Percentiles rank a stretch among this genome's conserved stretches.
Evolutionary conservation across 1,140 invertebrate genomes (phyloP).

Genomic region (Aphelinus atriplicis): DNA sequence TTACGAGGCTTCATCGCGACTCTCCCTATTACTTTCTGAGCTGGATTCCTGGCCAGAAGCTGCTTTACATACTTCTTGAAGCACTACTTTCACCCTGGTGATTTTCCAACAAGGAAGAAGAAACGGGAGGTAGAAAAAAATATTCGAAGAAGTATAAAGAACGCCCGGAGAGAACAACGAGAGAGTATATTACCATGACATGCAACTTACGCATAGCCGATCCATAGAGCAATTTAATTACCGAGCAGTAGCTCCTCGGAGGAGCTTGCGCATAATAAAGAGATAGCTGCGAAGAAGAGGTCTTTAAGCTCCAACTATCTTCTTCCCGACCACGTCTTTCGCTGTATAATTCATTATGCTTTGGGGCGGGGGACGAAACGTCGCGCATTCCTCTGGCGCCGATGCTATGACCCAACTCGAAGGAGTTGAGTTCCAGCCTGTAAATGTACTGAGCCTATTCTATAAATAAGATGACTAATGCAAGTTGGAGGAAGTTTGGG

Average conservation of each 20-base stretch:
- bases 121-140: no score
- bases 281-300: not conserved
- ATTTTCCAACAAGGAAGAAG: slow-evolving; percentile 1
- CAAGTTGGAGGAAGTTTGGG: no score
- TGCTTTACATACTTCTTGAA: not conserved
- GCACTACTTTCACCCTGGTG: not conserved
- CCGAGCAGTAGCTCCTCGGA: not conserved
- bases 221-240: slow-evolving; percentile 30
- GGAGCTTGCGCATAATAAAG: slow-evolving; percentile 19
- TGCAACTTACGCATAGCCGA: not conserved
- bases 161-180: no score
- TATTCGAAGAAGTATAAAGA: no score
- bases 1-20: not conserved
- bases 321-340: not conserved
- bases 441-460: no score
- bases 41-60: not conserved
- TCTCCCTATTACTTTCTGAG: not conserved
- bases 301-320: no score
- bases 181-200: no score
- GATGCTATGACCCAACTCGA: no score
- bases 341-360: slow-evolving; percentile 16
- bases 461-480: no score
- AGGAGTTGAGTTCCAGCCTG: no score
- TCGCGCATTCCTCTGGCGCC: slow-evolving; percentile 4
- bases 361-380: not conserved